Evolutionary conservation across 2,888 invertebrate species (phyloP).

Genomic region (Zhengitettix transpicula): DNA sequence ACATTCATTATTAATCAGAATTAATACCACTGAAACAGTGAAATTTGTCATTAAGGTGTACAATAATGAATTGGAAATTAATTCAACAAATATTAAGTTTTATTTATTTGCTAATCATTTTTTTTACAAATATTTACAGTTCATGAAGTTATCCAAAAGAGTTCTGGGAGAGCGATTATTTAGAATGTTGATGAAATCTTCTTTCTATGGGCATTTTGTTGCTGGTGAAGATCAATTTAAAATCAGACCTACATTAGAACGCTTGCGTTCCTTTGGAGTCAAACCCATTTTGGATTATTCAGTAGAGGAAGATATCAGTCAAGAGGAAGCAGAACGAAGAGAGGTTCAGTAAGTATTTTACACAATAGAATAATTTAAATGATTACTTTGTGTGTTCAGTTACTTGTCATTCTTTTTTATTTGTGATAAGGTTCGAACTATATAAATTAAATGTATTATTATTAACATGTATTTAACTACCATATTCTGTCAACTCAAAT

Average conservation of each 20-base stretch:
- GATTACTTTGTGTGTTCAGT: too few species aligned
- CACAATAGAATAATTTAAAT: too few species aligned
- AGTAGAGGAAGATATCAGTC: slow-evolving; percentile 87
- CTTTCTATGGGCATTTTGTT: slow-evolving; percentile 99
- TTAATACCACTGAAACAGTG: neutral
- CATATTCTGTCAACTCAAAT: too few species aligned
- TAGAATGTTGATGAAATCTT: slow-evolving; percentile 69
- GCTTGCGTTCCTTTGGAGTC: slow-evolving; percentile 86
- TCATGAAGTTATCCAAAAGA: slow-evolving; percentile 63
- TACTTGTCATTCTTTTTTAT: too few species aligned
- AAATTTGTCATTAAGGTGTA: neutral
- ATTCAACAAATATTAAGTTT: neutral
- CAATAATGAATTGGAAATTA: too few species aligned
- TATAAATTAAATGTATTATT: too few species aligned
- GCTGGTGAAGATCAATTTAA: slow-evolving; percentile 86
- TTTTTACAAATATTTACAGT: slow-evolving; percentile 34
- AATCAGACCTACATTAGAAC: slow-evolving; percentile 69
- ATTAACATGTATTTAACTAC: too few species aligned
- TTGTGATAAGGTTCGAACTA: too few species aligned
- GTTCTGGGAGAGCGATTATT: slow-evolving; percentile 72
- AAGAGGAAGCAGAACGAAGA: slow-evolving; percentile 85
- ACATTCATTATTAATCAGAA: neutral
- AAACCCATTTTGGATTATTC: slow-evolving; percentile 98
- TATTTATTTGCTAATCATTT: neutral
- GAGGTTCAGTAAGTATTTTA: slow-evolving; percentile 68